Evolutionary conservation across 2,113 vertebrate genomes (phyloP).

Genomic region (Thalassarche chlororhynchos): DNA sequence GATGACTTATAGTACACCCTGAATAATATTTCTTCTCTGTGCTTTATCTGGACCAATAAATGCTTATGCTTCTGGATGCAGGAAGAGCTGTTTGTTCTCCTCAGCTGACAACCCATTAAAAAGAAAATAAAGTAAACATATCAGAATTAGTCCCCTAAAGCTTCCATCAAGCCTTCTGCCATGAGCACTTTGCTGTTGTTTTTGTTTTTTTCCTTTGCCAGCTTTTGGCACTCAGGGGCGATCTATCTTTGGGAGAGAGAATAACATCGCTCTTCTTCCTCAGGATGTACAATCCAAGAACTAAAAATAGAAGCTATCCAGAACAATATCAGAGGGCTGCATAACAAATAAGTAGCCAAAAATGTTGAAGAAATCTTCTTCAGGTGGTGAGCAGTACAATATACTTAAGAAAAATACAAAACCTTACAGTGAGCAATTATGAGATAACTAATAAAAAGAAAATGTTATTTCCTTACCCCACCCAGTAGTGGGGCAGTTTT

Average conservation of each 20-base stretch:
- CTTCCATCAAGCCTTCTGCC: slow-evolving; percentile 69
- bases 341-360: not conserved
- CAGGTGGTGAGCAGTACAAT: not conserved
- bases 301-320: slow-evolving; percentile 23
- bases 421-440: not conserved
- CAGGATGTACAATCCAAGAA: not conserved
- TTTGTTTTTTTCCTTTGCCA: slow-evolving; percentile 49
- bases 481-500: not conserved
- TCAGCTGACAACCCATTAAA: slow-evolving; percentile 77
- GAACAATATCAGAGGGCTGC: not conserved
- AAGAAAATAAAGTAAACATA: slow-evolving; percentile 77
- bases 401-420: not conserved
- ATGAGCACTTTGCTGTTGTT: slow-evolving; percentile 36
- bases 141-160: slow-evolving; percentile 70
- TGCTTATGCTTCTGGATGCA: slow-evolving; percentile 74
- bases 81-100: slow-evolving; percentile 76
- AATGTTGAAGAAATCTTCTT: not conserved
- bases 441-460: not conserved
- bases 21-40: slow-evolving; percentile 72
- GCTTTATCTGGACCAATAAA: slow-evolving; percentile 77
- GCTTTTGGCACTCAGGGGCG: slow-evolving; percentile 24
- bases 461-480: not conserved
- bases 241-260: slow-evolving; percentile 49
- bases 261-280: not conserved
- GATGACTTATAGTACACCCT: slow-evolving; percentile 68